These are phyloP conservation scores for Colinus virginianus DNA, from an alignment of 2,113 vertebrate species.

Conservation along the genomic window DNA sequence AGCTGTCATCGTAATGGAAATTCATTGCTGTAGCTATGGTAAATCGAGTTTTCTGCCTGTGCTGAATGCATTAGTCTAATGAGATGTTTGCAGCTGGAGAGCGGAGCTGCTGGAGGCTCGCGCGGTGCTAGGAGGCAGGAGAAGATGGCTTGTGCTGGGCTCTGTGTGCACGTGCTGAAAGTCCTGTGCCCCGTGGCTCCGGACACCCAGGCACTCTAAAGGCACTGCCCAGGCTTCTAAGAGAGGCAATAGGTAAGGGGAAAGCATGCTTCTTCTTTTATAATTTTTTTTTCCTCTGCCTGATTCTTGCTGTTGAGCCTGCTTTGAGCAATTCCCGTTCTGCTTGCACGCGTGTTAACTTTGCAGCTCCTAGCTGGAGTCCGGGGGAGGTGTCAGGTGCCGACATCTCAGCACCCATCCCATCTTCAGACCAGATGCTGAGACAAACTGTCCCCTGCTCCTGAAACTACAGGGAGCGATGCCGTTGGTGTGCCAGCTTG, in stretches of 20 bases:
- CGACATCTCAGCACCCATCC: not conserved
- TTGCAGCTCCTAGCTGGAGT: not conserved
- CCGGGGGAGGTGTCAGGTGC: not conserved
- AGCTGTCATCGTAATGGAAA: slow-evolving; percentile 91
- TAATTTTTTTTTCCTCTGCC: slow-evolving; percentile 10
- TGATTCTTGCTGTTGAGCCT: not conserved
- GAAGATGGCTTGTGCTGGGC: slow-evolving; percentile 78
- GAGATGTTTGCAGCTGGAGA: slow-evolving; percentile 88
- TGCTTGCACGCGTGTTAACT: not conserved
- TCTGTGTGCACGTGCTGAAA: slow-evolving; percentile 69
- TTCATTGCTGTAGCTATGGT: slow-evolving; percentile 91
- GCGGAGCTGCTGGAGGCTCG: slow-evolving; percentile 78
- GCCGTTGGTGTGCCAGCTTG: not conserved
- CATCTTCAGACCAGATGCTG: not conserved
- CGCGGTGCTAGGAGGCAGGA: slow-evolving; percentile 77
- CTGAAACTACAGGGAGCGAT: not conserved
- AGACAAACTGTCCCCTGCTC: slow-evolving; percentile 10
- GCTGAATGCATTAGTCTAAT: slow-evolving; percentile 91
- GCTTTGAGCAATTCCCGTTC: slow-evolving; percentile 8
- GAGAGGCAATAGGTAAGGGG: slow-evolving; percentile 79
- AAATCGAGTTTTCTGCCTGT: slow-evolving; percentile 89
- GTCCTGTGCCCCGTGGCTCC: slow-evolving; percentile 74
- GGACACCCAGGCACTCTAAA: slow-evolving; percentile 63
- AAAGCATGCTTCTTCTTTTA: slow-evolving; percentile 26
- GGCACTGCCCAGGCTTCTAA: slow-evolving; percentile 69